Conservation (phyloP, 2,888 invertebrate species). For the Scelioninae gen. 2 region DNA sequence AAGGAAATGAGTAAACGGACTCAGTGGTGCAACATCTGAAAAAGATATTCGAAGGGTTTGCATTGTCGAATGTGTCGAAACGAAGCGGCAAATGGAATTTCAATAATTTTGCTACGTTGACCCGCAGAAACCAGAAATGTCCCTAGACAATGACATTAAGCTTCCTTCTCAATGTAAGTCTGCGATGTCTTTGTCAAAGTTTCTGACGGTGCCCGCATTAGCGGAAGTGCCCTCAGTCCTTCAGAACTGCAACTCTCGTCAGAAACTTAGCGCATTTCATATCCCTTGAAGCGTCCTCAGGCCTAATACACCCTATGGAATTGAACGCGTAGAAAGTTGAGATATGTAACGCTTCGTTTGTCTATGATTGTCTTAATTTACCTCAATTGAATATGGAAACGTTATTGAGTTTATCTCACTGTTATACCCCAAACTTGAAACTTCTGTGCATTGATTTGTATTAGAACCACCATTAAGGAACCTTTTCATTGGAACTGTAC, state of each 20-base stretch:
- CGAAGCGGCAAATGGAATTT: conserved; percentile 19
- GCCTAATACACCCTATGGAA: conserved; percentile 48
- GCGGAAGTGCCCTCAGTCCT: conserved; percentile 62
- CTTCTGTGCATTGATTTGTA: not conserved
- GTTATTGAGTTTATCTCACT: conserved; percentile 33
- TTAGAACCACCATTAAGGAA: too few species aligned
- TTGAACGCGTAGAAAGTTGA: conserved; percentile 40
- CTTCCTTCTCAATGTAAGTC: conserved; percentile 50
- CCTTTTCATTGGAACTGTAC: too few species aligned
- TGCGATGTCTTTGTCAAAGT: conserved; percentile 61
- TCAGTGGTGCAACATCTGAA: too few species aligned
- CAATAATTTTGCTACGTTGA: conserved; percentile 54
- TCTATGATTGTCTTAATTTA: conserved; percentile 52
- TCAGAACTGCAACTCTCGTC: conserved; percentile 52
- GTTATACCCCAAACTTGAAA: conserved; percentile 16
- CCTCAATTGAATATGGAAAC: conserved; percentile 43
- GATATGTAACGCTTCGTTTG: conserved; percentile 54
- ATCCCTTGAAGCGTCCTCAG: conserved; percentile 52
- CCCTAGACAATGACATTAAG: conserved; percentile 56
- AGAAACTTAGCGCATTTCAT: conserved; percentile 58
- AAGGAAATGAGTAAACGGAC: too few species aligned
- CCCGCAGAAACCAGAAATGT: conserved; percentile 47
- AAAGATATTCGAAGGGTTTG: too few species aligned
- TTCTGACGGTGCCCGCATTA: conserved; percentile 63
- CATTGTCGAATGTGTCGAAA: not conserved